phyloP scores from a whole-genome alignment of 2,113 vertebrate genomes.

The Dunckerocampus dactyliophorus region DNA sequence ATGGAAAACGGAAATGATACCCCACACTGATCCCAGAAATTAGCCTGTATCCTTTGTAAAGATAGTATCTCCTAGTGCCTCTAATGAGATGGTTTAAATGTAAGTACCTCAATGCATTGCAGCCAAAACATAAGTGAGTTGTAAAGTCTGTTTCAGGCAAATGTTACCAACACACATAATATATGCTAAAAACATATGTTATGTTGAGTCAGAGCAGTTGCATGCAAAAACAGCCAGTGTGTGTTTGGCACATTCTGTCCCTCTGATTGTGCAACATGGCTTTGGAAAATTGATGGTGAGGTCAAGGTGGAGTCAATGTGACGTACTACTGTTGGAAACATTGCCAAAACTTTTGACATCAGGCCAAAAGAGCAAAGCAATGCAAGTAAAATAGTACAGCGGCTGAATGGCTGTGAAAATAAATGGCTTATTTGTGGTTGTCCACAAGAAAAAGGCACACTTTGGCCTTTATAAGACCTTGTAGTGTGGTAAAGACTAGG shows the following conservation, averaged over 20 bases:
- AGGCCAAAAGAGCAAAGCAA: slow-evolving; percentile 5
- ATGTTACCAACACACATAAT: not conserved
- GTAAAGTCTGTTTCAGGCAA: not conserved
- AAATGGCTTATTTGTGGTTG: slow-evolving; percentile 4
- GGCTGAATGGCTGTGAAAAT: not conserved
- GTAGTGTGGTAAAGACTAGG: slow-evolving; percentile 1
- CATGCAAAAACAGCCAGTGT: not conserved
- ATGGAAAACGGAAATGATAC: slow-evolving; percentile 44
- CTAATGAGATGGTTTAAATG: slow-evolving; percentile 13
- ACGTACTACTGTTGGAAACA: slow-evolving; percentile 24
- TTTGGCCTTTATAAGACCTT: slow-evolving; percentile 24
- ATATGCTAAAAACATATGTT: not conserved
- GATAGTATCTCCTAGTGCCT: slow-evolving; percentile 7
- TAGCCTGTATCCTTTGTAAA: slow-evolving; percentile 26
- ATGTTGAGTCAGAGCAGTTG: slow-evolving; percentile 10
- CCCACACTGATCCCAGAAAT: slow-evolving; percentile 34
- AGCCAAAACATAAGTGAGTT: not conserved
- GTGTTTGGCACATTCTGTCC: slow-evolving; percentile 43
- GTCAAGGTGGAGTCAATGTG: slow-evolving; percentile 43
- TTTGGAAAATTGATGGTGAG: slow-evolving; percentile 48
- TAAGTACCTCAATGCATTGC: not conserved
- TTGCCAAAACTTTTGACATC: slow-evolving; percentile 21
- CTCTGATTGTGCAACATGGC: slow-evolving; percentile 32
- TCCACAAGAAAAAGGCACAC: slow-evolving; percentile 22
- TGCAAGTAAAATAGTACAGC: not conserved